Base-by-base conservation (phyloP, 2,888 invertebrate genomes). In the Dolichopus griseipennis region DNA sequence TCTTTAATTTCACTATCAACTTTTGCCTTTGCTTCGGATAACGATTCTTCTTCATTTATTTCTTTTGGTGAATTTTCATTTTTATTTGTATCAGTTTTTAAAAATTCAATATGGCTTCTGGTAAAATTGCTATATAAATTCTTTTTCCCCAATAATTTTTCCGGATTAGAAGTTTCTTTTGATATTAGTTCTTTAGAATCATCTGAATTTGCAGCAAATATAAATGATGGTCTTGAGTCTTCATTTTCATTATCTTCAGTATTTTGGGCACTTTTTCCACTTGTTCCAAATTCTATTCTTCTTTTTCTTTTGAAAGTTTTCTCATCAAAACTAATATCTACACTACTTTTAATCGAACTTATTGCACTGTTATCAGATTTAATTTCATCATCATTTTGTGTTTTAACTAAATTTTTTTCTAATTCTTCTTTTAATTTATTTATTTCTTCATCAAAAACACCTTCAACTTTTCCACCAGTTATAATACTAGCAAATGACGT, bases 281-380 rank as follows among this genome's bases (percentile, higher is more conserved):
- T 64, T 68, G 75, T 33, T 74, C 75, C 68, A 78, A 82, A 79
- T 72, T 82, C 83, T 34, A 86, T 82, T 67, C 85, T 79, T 69
- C 82, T 80, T 73, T 85, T 86, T 66, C 86, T 77, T 74, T 85
- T 83, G 73, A 85, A 85, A 15, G 81, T 83, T 76, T 85, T 85
- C 10, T 76, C 75, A 71, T 80, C 79, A 66, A 81, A 75, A 67
- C 69, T 67, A 41, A 21, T 18, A 15, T 62, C 22, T 22, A 20
- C 15, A 10, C 10, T n/a, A 34, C 33, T 61, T 27, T 22, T 33
- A 7, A 7, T 33, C n/a, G 43, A 22, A 63, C 52, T 37, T 2
- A 33, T 63, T 52, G 61, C 52, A 6, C 33, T 22, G 10, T 34
- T 22, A 37, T 34, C 33, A 52, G 73, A 70, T 22, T 74, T 74